A percentile compares a stretch with the other conserved stretches of the same genome.
phyloP scores from a whole-genome alignment of 2,888 invertebrate species.

The Linnaemya vulpina region DNA sequence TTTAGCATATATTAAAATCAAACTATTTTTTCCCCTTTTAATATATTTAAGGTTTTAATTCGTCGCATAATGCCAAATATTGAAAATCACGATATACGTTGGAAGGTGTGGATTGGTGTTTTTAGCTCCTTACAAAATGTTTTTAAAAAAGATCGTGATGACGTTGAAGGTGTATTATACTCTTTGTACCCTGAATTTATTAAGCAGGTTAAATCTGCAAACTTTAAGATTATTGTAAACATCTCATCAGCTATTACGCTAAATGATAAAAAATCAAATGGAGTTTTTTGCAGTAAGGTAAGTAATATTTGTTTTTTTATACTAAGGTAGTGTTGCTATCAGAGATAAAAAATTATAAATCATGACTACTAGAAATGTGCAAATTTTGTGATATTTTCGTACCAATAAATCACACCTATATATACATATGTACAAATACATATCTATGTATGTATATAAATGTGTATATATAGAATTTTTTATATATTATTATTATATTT shows the following conservation, averaged over 20 bases:
- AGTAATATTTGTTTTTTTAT: slow-evolving; percentile 62
- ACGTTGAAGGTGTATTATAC: slow-evolving; percentile 80
- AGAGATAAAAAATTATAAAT: no score
- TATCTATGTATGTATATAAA: no score
- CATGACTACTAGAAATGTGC: no score
- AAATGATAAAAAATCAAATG: slow-evolving; percentile 80
- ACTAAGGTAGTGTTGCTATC: no score
- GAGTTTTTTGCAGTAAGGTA: slow-evolving; percentile 82
- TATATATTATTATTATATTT: no score
- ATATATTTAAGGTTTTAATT: slow-evolving; percentile 85
- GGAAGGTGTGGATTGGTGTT: slow-evolving; percentile 82
- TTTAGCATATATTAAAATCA: no score
- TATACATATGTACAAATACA: no score
- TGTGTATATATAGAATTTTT: no score
- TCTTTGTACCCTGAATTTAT: slow-evolving; percentile 82
- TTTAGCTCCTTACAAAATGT: slow-evolving; percentile 81
- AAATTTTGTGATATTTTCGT: no score
- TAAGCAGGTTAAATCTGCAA: slow-evolving; percentile 80
- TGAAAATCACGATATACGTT: slow-evolving; percentile 79
- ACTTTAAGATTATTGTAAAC: slow-evolving; percentile 79
- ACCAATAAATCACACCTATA: no score
- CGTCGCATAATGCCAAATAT: slow-evolving; percentile 86
- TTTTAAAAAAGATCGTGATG: slow-evolving; percentile 82
- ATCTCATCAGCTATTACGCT: slow-evolving; percentile 79
- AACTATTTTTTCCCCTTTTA: neutral